phyloP scores from a whole-genome alignment of 1,140 invertebrate species.

The Elysia chlorotica region DNA sequence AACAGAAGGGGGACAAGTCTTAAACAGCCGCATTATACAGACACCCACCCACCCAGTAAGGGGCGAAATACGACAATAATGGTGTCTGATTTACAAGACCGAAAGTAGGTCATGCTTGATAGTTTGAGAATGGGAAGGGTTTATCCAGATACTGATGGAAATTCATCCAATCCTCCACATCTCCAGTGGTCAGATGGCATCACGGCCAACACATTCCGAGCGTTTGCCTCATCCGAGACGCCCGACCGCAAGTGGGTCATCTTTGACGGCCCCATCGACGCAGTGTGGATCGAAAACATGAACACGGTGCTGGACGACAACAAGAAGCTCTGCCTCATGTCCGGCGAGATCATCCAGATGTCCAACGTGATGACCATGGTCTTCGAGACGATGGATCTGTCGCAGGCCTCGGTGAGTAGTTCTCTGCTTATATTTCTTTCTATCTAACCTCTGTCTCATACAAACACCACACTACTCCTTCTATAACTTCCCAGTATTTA shows the following conservation, averaged over 20 bases:
- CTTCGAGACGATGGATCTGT: conserved; percentile 64
- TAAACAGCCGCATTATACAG: not conserved
- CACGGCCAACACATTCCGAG: conserved; percentile 62
- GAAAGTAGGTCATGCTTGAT: no score
- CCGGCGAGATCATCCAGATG: conserved; percentile 65
- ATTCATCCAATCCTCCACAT: not conserved
- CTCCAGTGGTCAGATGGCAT: conserved; percentile 67
- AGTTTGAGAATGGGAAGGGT: no score
- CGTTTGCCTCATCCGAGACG: conserved; percentile 59
- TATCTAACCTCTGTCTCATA: no score
- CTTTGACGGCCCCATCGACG: conserved; percentile 64
- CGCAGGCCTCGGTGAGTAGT: conserved; percentile 68
- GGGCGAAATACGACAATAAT: no score
- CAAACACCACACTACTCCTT: no score
- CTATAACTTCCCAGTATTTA: no score
- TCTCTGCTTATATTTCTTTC: no score
- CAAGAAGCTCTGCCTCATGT: conserved; percentile 64
- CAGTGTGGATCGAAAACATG: conserved; percentile 65
- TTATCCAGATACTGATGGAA: not conserved
- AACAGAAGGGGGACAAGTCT: no score
- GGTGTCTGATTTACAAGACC: no score
- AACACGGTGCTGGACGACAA: conserved; percentile 65
- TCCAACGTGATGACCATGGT: conserved; percentile 61
- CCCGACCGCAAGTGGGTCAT: conserved; percentile 63
- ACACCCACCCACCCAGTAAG: no score